Evolutionary conservation across 2,113 vertebrate species (phyloP).

Genomic region (Oophaga pumilio): DNA sequence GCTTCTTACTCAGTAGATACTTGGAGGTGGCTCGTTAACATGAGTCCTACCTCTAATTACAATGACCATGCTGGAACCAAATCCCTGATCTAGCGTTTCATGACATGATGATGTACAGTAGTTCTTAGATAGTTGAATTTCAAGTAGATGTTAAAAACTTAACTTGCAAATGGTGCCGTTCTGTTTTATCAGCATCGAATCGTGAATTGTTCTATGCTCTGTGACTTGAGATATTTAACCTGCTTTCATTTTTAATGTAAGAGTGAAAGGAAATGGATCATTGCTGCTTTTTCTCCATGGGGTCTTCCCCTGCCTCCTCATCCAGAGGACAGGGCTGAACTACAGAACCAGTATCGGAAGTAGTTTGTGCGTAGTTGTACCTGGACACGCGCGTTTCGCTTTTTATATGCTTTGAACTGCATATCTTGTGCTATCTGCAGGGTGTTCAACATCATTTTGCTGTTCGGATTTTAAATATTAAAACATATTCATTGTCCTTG

Average conservation of each 20-base stretch:
- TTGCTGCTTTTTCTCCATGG: conserved; percentile 65
- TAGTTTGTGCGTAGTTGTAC: conserved; percentile 66
- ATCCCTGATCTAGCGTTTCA: conserved; percentile 65
- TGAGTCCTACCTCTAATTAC: conserved; percentile 63
- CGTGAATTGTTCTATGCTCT: conserved; percentile 78
- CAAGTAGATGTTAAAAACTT: conserved; percentile 69
- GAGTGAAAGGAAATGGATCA: conserved; percentile 66
- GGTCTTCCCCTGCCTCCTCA: conserved; percentile 54
- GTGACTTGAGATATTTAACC: conserved; percentile 77
- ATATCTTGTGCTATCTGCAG: conserved; percentile 64
- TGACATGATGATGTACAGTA: conserved; percentile 72
- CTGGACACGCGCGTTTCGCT: conserved; percentile 66
- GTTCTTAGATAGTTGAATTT: conserved; percentile 70
- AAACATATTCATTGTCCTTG: conserved; percentile 69
- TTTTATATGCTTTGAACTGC: conserved; percentile 62
- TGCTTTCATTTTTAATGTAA: conserved; percentile 73
- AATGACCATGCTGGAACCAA: conserved; percentile 66
- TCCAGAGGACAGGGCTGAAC: conserved; percentile 39
- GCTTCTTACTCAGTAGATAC: not conserved
- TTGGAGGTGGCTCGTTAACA: not conserved
- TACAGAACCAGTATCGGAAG: conserved; percentile 58
- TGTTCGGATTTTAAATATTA: conserved; percentile 68
- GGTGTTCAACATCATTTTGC: conserved; percentile 68
- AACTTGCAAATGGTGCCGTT: conserved; percentile 77
- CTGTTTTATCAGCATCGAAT: conserved; percentile 79